phyloP scores from a whole-genome alignment of 1,140 invertebrate species.

The Littorina saxatilis region DNA sequence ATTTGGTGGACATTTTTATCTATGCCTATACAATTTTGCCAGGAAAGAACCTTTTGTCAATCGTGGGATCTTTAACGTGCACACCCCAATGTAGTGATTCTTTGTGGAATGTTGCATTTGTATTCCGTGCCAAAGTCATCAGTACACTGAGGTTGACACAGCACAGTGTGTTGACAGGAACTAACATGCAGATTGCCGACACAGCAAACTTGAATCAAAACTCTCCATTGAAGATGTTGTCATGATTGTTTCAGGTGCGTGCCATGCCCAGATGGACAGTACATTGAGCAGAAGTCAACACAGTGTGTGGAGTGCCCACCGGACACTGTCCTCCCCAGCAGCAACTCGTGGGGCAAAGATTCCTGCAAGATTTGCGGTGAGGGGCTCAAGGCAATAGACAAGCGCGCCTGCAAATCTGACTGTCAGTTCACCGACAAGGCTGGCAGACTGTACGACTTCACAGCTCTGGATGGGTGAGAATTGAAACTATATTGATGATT shows the following conservation, averaged over 20 bases:
- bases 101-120: background rate
- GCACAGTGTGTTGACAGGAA: background rate
- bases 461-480: constrained; percentile 74
- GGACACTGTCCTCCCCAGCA: constrained; percentile 77
- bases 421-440: constrained; percentile 62
- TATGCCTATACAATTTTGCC: too few relatives aligned
- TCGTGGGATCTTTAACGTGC: too few relatives aligned
- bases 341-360: constrained; percentile 74
- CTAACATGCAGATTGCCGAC: background rate
- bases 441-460: constrained; percentile 76
- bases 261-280: constrained; percentile 79
- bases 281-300: constrained; percentile 71
- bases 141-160: too few relatives aligned
- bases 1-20: too few relatives aligned
- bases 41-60: too few relatives aligned
- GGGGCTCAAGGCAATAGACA: constrained; percentile 65
- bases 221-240: too few relatives aligned
- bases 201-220: too few relatives aligned
- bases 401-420: constrained; percentile 64
- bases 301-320: constrained; percentile 75
- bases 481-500: too few relatives aligned
- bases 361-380: constrained; percentile 79
- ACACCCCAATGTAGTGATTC: too few relatives aligned
- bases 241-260: constrained; percentile 76
- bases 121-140: too few relatives aligned